A percentile compares a stretch with the other conserved stretches of the same genome.
Evolutionary conservation across 2,113 vertebrate genomes (phyloP).

Genomic region (Panthera leo): DNA sequence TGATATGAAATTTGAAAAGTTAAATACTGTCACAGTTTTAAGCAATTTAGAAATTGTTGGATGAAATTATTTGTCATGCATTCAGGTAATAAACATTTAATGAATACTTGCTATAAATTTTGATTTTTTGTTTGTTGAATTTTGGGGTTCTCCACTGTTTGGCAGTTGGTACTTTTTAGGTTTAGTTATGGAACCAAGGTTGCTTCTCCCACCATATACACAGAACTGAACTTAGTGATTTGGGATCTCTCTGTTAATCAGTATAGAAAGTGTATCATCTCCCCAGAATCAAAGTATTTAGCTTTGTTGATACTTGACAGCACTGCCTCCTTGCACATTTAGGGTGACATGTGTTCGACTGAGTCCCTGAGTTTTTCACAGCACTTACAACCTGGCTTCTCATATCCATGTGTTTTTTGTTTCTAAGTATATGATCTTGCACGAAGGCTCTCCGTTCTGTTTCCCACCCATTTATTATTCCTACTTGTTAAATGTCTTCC

Average conservation of each 20-base stretch:
- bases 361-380: background rate
- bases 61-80: conserved; percentile 55
- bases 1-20: conserved; percentile 50
- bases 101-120: conserved; percentile 28
- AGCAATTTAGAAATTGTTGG: background rate
- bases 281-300: background rate
- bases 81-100: conserved; percentile 60
- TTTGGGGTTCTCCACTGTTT: background rate
- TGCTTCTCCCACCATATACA: background rate
- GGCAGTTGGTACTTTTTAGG: background rate
- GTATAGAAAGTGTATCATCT: background rate
- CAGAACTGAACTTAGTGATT: background rate
- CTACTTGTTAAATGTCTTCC: background rate
- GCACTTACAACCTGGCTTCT: background rate
- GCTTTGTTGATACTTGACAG: background rate
- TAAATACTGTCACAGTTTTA: conserved; percentile 14
- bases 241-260: background rate
- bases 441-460: background rate
- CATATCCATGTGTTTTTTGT: background rate
- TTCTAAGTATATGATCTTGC: background rate
- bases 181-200: background rate
- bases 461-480: background rate
- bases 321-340: background rate
- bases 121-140: background rate
- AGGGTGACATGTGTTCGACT: background rate